These are phyloP conservation scores for Melikaiella ostensackeni DNA, from an alignment of 2,888 invertebrate species.

Conservation along the genomic window DNA sequence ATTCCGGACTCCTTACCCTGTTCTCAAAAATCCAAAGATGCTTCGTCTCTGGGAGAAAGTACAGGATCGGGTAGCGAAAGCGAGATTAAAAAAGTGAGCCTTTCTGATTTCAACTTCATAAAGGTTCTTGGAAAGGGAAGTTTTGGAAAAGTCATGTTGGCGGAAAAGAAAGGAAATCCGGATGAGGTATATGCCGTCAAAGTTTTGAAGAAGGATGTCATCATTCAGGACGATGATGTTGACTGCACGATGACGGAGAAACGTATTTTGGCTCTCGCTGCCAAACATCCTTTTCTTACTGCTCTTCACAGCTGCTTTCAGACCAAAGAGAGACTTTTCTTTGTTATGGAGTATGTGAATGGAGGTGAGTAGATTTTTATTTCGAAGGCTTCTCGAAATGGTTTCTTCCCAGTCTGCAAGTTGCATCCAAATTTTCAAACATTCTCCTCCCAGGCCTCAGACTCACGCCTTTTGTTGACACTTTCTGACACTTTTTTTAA, in stretches of 20 bases:
- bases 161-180: constrained; percentile 91
- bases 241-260: constrained; percentile 99
- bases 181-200: constrained; percentile 95
- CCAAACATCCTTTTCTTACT: constrained; percentile 98
- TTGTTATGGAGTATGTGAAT: constrained; percentile 99
- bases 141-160: constrained; percentile 99
- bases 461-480: too few species aligned
- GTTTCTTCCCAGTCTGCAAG: too few species aligned
- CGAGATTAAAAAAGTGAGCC: constrained; percentile 81
- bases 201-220: constrained; percentile 97
- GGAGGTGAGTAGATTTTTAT: constrained; percentile 80
- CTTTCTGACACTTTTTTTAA: too few species aligned
- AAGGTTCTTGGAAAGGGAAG: constrained; percentile 99
- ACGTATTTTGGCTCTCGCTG: constrained; percentile 96
- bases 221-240: constrained; percentile 99
- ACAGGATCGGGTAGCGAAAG: constrained; percentile 52
- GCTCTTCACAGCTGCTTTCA: constrained; percentile 98
- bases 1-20: constrained; percentile 40
- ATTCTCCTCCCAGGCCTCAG: too few species aligned
- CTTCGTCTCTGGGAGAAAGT: constrained; percentile 45
- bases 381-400: too few species aligned
- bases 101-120: constrained; percentile 96
- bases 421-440: too few species aligned
- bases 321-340: constrained; percentile 96
- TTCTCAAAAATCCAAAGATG: constrained; percentile 43